Percentiles rank a stretch among this genome's conserved stretches.
Conservation (phyloP, 2,888 invertebrate species). For the Hololepta plana region DNA sequence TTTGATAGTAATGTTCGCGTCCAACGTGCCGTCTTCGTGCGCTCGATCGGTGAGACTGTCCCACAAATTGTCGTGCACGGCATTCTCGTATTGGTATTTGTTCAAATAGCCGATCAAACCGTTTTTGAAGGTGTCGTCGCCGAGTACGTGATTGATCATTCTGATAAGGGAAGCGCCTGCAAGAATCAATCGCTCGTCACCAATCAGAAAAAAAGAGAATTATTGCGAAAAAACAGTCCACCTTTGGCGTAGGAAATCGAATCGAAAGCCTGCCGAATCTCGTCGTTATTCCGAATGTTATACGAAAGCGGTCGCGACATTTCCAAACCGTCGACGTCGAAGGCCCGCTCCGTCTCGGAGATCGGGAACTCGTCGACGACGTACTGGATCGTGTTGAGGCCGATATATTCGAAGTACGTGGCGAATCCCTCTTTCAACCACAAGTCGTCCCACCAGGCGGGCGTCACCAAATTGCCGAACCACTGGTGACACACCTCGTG, state of each 20-base stretch:
- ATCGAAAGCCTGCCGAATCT: slow-evolving; percentile 51
- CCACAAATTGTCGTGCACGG: slow-evolving; percentile 53
- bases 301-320: slow-evolving; percentile 48
- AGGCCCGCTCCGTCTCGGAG: slow-evolving; percentile 34
- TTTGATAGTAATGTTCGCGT: slow-evolving; percentile 29
- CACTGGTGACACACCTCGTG: slow-evolving; percentile 65
- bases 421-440: slow-evolving; percentile 69
- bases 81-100: slow-evolving; percentile 36
- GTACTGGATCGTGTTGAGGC: slow-evolving; percentile 38
- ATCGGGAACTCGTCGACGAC: slow-evolving; percentile 35
- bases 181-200: neutral
- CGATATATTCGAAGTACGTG: slow-evolving; percentile 37
- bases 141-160: slow-evolving; percentile 54
- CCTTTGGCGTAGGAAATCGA: slow-evolving; percentile 54
- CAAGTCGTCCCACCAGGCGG: slow-evolving; percentile 49
- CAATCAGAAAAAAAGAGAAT: neutral
- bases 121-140: slow-evolving; percentile 36
- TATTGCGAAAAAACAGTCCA: slow-evolving; percentile 2
- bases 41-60: slow-evolving; percentile 38
- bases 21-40: slow-evolving; percentile 22
- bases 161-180: slow-evolving; percentile 47
- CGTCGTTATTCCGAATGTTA: slow-evolving; percentile 37
- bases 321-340: slow-evolving; percentile 39
- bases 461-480: slow-evolving; percentile 57
- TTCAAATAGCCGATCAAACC: slow-evolving; percentile 34